phyloP scores from a whole-genome alignment of 1,140 invertebrate species.

The Platyura marginata region DNA sequence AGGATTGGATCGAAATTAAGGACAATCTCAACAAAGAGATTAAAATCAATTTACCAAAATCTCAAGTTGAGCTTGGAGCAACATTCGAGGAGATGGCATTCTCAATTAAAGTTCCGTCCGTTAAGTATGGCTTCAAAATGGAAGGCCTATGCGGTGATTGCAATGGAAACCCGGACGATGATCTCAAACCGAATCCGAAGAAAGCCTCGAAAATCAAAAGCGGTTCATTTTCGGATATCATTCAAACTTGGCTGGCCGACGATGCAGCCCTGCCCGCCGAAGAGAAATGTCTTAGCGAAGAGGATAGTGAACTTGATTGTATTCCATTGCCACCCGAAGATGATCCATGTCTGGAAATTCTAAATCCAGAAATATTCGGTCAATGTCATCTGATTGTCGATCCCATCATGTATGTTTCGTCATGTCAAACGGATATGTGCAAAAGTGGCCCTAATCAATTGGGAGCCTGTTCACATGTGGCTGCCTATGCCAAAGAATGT shows the following conservation, averaged over 20 bases:
- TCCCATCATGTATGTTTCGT: slow-evolving; percentile 39
- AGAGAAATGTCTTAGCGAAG: slow-evolving; percentile 16
- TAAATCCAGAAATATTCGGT: slow-evolving; percentile 41
- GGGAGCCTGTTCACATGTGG: slow-evolving; percentile 40
- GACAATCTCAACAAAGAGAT: slow-evolving; percentile 28
- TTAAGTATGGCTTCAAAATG: slow-evolving; percentile 45
- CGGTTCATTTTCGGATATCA: slow-evolving; percentile 28
- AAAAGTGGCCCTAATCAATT: slow-evolving; percentile 28
- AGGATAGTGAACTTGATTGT: slow-evolving; percentile 28
- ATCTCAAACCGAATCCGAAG: slow-evolving; percentile 33
- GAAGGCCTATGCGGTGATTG: slow-evolving; percentile 68
- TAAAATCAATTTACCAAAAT: slow-evolving; percentile 23
- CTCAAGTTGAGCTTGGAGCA: slow-evolving; percentile 30
- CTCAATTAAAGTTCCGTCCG: slow-evolving; percentile 42
- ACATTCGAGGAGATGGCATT: slow-evolving; percentile 35
- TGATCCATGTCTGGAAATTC: slow-evolving; percentile 43
- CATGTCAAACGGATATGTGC: slow-evolving; percentile 49
- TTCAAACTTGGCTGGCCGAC: slow-evolving; percentile 38
- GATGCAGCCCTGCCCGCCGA: slow-evolving; percentile 20
- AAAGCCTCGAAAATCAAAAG: slow-evolving; percentile 19
- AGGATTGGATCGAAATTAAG: slow-evolving; percentile 30
- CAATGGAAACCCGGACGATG: slow-evolving; percentile 41
- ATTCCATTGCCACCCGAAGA: slow-evolving; percentile 28
- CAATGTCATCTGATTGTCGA: slow-evolving; percentile 55
- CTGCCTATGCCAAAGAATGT: slow-evolving; percentile 56